Evolutionary conservation across 2,113 vertebrate species (phyloP), one percentile per base, ranked within the genome.

Genomic region (Onychorhynchus coronatus): DNA sequence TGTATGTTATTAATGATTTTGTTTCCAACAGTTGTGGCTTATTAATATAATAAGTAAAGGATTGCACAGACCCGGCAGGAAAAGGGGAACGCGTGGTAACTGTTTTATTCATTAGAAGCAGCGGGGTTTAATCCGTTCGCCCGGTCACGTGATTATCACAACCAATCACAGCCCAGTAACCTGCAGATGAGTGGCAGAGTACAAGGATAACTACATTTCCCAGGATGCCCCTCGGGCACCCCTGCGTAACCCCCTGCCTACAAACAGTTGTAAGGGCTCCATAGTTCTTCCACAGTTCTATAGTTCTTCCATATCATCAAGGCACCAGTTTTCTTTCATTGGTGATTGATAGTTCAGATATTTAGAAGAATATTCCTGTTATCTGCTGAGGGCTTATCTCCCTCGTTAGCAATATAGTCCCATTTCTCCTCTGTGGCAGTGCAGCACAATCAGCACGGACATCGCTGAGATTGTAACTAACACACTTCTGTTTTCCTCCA

Each of bases 1-100:
- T 80, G 27, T 50, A 18, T 63, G 17, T 95, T 96, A 94, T 91
- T 91, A 94, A 94, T 94, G 68, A 74, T 85, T 95, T 95, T 73
- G 35, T 94, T 97, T 91, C 88, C 4, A 3, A 31, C 46, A 68
- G 46, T 52, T 95, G 35, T 71, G n/a, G n/a, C n/a, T n/a, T n/a
- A n/a, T n/a, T n/a, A n/a, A n/a, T n/a, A n/a, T n/a, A n/a, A n/a
- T n/a, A n/a, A n/a, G n/a, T n/a, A n/a, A n/a, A n/a, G n/a, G n/a
- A n/a, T n/a, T n/a, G n/a, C n/a, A n/a, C n/a, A n/a, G n/a, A n/a
- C n/a, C n/a, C n/a, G n/a, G n/a, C n/a, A n/a, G n/a, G n/a, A n/a
- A n/a, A n/a, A n/a, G n/a, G n/a, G n/a, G n/a, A n/a, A n/a, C n/a
- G n/a, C n/a, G n/a, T n/a, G n/a, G n/a, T n/a, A n/a, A n/a, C n/a